Conservation (phyloP, 1,140 invertebrate species). For the Prorops nasuta region DNA sequence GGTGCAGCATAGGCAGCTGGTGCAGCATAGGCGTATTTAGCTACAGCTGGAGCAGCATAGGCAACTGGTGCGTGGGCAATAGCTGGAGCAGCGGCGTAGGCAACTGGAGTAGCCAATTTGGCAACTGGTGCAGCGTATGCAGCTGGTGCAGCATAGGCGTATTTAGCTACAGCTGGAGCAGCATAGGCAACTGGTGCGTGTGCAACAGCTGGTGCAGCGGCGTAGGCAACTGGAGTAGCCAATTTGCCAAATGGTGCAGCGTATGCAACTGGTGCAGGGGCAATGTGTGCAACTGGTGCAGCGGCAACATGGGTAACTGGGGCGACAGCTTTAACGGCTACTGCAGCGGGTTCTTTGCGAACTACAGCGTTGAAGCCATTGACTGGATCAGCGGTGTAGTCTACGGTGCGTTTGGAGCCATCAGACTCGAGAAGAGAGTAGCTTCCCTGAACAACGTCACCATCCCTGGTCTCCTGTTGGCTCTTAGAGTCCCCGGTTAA, state of each 20-base stretch:
- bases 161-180: slow-evolving; percentile 12
- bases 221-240: slow-evolving; percentile 12
- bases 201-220: slow-evolving; percentile 8
- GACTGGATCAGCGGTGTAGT: slow-evolving; percentile 63
- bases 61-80: slow-evolving; percentile 9
- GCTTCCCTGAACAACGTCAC: slow-evolving; percentile 56
- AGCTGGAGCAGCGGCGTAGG: slow-evolving; percentile 8
- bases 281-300: slow-evolving; percentile 10
- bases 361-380: slow-evolving; percentile 69
- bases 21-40: neutral
- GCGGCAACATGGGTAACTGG: slow-evolving; percentile 17
- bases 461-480: slow-evolving; percentile 56
- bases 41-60: slow-evolving; percentile 12
- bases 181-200: slow-evolving; percentile 21
- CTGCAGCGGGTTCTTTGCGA: slow-evolving; percentile 54
- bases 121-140: slow-evolving; percentile 13
- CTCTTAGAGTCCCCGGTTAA: slow-evolving; percentile 57
- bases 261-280: slow-evolving; percentile 15
- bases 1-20: slow-evolving; percentile 8
- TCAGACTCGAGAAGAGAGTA: slow-evolving; percentile 58
- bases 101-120: neutral
- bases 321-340: slow-evolving; percentile 33
- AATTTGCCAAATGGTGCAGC: slow-evolving; percentile 14
- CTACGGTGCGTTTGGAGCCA: slow-evolving; percentile 61
- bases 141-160: slow-evolving; percentile 10